A percentile compares a stretch with the other conserved stretches of the same genome.
Conservation (phyloP, 1,140 invertebrate genomes). For the Rhagoletis pomonella region DNA sequence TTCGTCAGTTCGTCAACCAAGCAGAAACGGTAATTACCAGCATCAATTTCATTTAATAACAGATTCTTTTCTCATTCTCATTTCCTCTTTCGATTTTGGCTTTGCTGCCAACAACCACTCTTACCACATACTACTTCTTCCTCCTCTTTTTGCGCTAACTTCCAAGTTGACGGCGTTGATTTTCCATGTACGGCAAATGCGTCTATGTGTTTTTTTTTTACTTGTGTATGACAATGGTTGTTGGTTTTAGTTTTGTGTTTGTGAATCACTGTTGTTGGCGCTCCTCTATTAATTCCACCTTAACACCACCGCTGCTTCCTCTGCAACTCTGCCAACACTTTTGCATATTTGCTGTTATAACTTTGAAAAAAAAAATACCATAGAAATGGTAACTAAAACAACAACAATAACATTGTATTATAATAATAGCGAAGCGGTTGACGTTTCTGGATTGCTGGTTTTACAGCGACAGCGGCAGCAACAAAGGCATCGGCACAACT, state of each 20-base stretch:
- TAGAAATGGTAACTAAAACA: neutral
- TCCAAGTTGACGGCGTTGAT: conserved; percentile 27
- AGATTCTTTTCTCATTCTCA: conserved; percentile 52
- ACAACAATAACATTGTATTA: neutral
- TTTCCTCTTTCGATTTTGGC: conserved; percentile 1
- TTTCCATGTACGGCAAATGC: conserved; percentile 10
- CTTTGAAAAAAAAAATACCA: neutral
- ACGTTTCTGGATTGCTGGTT: conserved; percentile 34
- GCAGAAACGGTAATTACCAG: conserved; percentile 53
- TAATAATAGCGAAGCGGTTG: conserved; percentile 36
- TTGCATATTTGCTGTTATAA: conserved; percentile 31
- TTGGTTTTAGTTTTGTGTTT: neutral
- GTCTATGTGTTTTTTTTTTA: neutral
- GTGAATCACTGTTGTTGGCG: conserved; percentile 29
- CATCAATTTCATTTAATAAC: conserved; percentile 55
- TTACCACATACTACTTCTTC: neutral
- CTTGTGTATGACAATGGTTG: neutral
- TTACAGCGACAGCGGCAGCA: neutral
- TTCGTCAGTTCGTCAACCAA: conserved; percentile 50
- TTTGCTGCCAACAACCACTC: neutral
- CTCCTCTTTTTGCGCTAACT: neutral
- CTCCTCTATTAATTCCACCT: conserved; percentile 36
- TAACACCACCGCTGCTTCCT: neutral
- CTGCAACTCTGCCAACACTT: conserved; percentile 16
- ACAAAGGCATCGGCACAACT: neutral